A percentile compares a stretch with the other conserved stretches of the same genome.
Evolutionary conservation across 2,113 vertebrate genomes (phyloP).

Genomic region (Arizona elegans): DNA sequence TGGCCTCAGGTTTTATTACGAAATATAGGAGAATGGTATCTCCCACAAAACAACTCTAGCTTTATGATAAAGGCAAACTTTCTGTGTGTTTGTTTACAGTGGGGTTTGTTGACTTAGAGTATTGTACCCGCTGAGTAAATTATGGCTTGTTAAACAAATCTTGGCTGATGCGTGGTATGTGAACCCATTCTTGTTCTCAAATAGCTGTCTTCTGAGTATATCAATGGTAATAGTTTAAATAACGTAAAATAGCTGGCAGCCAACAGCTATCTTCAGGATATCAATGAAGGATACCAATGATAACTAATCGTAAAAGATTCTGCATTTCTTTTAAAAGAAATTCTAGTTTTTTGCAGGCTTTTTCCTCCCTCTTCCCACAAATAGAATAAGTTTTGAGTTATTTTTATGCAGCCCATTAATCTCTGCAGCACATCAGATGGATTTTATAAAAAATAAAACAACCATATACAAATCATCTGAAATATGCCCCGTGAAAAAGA

Average conservation of each 20-base stretch:
- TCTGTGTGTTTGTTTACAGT: neutral
- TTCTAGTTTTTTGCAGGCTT: neutral
- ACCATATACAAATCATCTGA: constrained; percentile 46
- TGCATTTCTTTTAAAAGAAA: neutral
- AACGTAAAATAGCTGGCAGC: neutral
- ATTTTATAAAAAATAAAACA: constrained; percentile 45
- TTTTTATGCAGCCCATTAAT: neutral
- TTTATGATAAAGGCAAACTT: neutral
- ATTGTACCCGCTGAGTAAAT: neutral
- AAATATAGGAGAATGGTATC: neutral
- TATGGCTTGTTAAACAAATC: neutral
- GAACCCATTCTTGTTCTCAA: neutral
- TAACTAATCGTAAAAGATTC: neutral
- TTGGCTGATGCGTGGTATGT: neutral
- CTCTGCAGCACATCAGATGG: constrained; percentile 32
- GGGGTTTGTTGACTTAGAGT: neutral
- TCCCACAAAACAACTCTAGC: neutral
- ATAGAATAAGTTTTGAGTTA: neutral
- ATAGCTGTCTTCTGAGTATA: neutral
- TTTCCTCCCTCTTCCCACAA: too few species aligned
- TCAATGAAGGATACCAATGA: neutral
- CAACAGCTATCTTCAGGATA: neutral
- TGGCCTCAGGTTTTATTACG: too few species aligned
- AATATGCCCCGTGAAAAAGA: constrained; percentile 38
- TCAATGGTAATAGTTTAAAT: neutral